These are phyloP conservation scores for Oligia latruncula DNA, from an alignment of 2,888 invertebrate species.

Conservation along the genomic window DNA sequence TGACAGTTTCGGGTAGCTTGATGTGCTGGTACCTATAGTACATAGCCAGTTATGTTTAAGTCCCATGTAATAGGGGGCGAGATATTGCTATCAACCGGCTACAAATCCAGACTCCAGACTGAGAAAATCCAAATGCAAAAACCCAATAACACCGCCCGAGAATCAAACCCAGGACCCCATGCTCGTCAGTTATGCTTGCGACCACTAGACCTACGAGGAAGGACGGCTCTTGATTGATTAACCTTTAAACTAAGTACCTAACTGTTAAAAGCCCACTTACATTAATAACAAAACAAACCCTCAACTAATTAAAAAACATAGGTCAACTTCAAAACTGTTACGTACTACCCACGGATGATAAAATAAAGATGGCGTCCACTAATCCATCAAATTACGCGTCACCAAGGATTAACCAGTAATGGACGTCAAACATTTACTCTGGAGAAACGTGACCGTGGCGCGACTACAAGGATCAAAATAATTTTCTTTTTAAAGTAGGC, in stretches of 20 bases:
- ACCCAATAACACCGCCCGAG: background rate
- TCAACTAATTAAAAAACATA: constrained; percentile 36
- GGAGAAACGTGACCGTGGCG: constrained; percentile 79
- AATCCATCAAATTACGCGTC: constrained; percentile 77
- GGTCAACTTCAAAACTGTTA: constrained; percentile 43
- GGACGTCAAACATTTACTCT: constrained; percentile 82
- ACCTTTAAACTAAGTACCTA: too few relatives aligned
- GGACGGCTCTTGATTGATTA: background rate
- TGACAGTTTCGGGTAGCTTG: too few relatives aligned
- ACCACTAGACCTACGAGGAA: background rate
- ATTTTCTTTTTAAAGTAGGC: constrained; percentile 76
- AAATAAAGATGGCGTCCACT: constrained; percentile 68
- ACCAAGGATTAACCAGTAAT: constrained; percentile 82
- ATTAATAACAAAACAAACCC: constrained; percentile 19
- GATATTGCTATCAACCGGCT: background rate
- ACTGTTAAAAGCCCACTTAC: background rate
- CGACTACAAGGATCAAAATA: constrained; percentile 76
- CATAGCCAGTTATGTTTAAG: background rate
- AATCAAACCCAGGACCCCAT: background rate
- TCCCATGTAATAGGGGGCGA: background rate
- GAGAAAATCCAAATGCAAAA: background rate
- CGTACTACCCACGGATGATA: constrained; percentile 15
- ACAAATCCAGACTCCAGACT: background rate
- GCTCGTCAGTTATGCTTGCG: background rate
- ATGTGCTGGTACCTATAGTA: too few relatives aligned